Base-by-base conservation (phyloP, 1,140 invertebrate species). In the Scaptomyza pallida region DNA sequence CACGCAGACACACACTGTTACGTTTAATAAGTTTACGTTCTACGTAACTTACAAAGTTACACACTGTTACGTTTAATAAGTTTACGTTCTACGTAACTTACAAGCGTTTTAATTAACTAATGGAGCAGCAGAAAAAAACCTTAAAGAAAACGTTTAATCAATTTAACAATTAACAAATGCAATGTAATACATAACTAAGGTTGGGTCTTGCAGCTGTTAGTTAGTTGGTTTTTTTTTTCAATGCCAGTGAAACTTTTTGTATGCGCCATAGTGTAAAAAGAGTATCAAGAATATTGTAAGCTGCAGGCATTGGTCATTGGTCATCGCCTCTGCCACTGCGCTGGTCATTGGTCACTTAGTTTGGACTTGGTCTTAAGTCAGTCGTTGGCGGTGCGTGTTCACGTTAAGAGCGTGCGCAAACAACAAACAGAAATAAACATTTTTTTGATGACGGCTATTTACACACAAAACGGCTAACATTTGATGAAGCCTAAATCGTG, bases 141-240 rank as follows among this genome's bases (percentile, higher is more conserved):
- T 15, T 43, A 30, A 16, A 37, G 35, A 37, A 47, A 45, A 47
- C 50, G 16, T 33, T 52, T 17, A 68, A 67, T 72, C 54, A 65
- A 72, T 68, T n/a, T 61, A 68, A 56, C 64, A 56, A 67, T 71
- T 71, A 71, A 71, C 70, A 67, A 72, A 65, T 72, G 52, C 52
- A 72, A 19, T 30, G 45, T 41, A 54, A 33, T 52, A 47, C 12
- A 44, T 37, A 30, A 57, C 51, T 65, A 57, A 64, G 60, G 43
- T 64, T 71, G 35, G 40, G 41, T 26, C 26, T 48, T 69, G 55
- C 68, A 60, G 48, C 48, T 69, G 73, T 4, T 69, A 30, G 6
- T 73, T n/a, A n/a, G n/a, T n/a, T n/a, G n/a, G n/a, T n/a, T n/a
- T n/a, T n/a, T n/a, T n/a, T n/a, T n/a, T 30, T 21, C 59, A 70